Evolutionary conservation across 1,140 invertebrate genomes (phyloP), one percentile per base, ranked within the genome.

Genomic region (Bilobella aurantiaca): DNA sequence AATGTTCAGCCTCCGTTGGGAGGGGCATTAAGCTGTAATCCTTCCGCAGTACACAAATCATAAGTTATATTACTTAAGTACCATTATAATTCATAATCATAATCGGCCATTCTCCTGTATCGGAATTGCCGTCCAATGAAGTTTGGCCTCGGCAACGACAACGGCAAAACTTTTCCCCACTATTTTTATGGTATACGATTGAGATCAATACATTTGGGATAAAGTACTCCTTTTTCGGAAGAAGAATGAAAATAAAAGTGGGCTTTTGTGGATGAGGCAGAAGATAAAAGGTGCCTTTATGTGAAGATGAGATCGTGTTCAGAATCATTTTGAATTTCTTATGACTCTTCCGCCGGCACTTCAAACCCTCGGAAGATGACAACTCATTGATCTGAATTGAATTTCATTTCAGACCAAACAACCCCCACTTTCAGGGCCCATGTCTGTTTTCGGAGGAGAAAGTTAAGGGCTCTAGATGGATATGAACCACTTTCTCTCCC

Each of bases 251-350:
- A 64, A 61, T 67, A 67, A 63, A 2, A 57, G 64, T 34, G 49
- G 27, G 53, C 57, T 30, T 64, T 64, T 60, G 62, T 62, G 67
- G 63, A 68, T 68, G 63, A 68, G 47, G 67, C 64, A 64, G 67
- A 62, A 57, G 58, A 68, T 68, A 68, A 68, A 68, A 64, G 63
- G 67, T 68, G 59, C 29, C 58, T 66, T 68, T 68, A 64, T 57
- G 66, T 67, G 66, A 67, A 67, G 62, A 67, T 67, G 66, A 67
- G 66, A 64, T 61, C 66, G 62, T 67, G 66, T 64, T 49, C 37
- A 58, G 67, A 63, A 49, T 69, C 67, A 69, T 69, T 69, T 69
- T 69, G 64, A 66, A 69, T 69, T 69, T 63, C 64, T 66, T 49
- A 69, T 66, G 67, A 65, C 65, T 63, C 42, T 49, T n/a, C n/a